A percentile compares a stretch with the other conserved stretches of the same genome.
phyloP scores from a whole-genome alignment of 2,888 invertebrate species.

The Cephalotes varians region DNA sequence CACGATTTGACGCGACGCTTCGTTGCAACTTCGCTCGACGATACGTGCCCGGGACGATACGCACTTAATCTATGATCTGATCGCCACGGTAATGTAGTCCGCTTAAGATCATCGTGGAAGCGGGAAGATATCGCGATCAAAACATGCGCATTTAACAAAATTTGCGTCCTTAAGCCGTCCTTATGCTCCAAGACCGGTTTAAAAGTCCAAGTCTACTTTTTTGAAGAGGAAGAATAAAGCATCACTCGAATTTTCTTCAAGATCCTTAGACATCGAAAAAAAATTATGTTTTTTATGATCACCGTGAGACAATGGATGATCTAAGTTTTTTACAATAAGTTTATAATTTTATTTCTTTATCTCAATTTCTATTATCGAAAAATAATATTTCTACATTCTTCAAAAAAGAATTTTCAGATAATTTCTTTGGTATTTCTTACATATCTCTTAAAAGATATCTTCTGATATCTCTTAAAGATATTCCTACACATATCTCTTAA shows the following conservation, averaged over 20 bases:
- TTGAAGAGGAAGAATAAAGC: background rate
- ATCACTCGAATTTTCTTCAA: conserved; percentile 4
- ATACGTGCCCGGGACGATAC: background rate
- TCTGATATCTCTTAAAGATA: background rate
- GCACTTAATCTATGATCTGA: conserved; percentile 2
- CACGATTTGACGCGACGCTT: background rate
- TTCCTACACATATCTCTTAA: too few relatives aligned
- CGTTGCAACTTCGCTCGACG: background rate
- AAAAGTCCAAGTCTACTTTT: background rate
- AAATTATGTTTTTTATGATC: background rate
- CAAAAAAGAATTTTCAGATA: background rate
- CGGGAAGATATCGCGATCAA: conserved; percentile 17
- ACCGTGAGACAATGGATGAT: background rate
- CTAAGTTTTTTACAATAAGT: background rate
- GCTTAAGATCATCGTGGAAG: conserved; percentile 3
- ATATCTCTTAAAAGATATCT: background rate
- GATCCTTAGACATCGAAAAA: conserved; percentile 6
- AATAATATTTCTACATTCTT: background rate
- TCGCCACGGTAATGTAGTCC: background rate
- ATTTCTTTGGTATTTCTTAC: background rate
- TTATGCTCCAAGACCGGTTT: conserved; percentile 22
- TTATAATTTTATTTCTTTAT: background rate
- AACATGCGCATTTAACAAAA: conserved; percentile 20
- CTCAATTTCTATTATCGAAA: too few relatives aligned
- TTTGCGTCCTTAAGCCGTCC: conserved; percentile 15